A percentile compares a stretch with the other conserved stretches of the same genome.
Evolutionary conservation across 2,888 invertebrate species (phyloP).

Genomic region (Dolichopus griseipennis): DNA sequence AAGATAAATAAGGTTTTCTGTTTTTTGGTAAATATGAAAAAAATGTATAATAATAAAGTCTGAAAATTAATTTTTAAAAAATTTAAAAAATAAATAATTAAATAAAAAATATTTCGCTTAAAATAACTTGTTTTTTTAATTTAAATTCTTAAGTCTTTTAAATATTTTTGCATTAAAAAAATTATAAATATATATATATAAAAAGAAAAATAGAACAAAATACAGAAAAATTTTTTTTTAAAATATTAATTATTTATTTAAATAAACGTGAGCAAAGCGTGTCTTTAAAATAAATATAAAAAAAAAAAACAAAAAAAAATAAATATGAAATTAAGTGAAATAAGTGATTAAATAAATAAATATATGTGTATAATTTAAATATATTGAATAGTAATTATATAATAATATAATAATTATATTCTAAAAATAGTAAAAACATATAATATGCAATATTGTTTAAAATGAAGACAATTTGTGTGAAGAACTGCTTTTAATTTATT

Average conservation of each 20-base stretch:
- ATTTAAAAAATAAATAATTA: neutral
- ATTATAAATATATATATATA: no score
- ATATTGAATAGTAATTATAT: no score
- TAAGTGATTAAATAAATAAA: no score
- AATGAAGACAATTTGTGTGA: no score
- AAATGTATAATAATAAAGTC: conserved; percentile 1
- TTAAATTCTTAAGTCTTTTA: neutral
- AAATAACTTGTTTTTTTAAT: neutral
- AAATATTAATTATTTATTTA: no score
- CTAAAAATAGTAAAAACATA: no score
- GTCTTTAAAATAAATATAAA: neutral
- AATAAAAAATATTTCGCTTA: conserved; percentile 1
- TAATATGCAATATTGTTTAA: no score
- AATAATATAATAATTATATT: no score
- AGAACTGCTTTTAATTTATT: no score
- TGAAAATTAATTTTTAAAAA: conserved; percentile 1
- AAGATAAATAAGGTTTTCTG: no score
- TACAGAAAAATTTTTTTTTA: neutral
- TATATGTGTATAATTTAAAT: no score
- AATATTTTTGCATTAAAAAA: neutral
- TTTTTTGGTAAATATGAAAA: neutral
- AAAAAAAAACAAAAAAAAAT: neutral
- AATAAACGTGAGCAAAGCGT: neutral
- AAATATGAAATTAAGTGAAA: no score
- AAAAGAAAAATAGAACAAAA: neutral